phyloP scores from a whole-genome alignment of 2,797 vertebrate genomes.

The Coranthus polyacanthus region DNA sequence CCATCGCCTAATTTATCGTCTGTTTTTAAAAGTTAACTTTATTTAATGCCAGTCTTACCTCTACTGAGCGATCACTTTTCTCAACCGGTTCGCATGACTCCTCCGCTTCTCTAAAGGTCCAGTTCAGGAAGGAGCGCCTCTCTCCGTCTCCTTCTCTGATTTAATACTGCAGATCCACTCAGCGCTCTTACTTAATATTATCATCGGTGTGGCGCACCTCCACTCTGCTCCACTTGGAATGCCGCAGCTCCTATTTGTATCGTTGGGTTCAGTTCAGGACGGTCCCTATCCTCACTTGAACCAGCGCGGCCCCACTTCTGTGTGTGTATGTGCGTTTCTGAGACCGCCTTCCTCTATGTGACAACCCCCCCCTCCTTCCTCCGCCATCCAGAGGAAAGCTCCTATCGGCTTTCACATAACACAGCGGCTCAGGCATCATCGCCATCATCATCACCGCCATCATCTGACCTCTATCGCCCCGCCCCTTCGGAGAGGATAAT shows the following conservation, averaged over 20 bases:
- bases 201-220: conserved; percentile 46
- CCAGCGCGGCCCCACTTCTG: conserved; percentile 57
- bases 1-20: no score
- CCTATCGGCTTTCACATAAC: conserved; percentile 57
- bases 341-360: conserved; percentile 49
- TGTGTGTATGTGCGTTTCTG: conserved; percentile 34
- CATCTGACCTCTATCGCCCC: conserved; percentile 58
- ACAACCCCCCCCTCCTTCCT: conserved; percentile 12
- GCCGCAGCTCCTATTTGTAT: conserved; percentile 85
- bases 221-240: conserved; percentile 78
- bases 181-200: conserved; percentile 56
- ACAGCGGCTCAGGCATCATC: conserved; percentile 40
- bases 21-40: no score
- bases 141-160: conserved; percentile 5
- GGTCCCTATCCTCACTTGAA: conserved; percentile 81
- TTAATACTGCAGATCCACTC: conserved; percentile 18
- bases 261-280: conserved; percentile 84
- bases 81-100: conserved; percentile 6
- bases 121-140: conserved; percentile 5
- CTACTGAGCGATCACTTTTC: neutral
- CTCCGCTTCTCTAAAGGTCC: conserved; percentile 13
- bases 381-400: conserved; percentile 51
- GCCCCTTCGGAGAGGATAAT: conserved; percentile 55
- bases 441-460: conserved; percentile 14
- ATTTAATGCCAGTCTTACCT: conserved; percentile 35